A percentile compares a stretch with the other conserved stretches of the same genome.
Conservation (phyloP, 2,797 vertebrate genomes). For the Parauchenoglanis ngamensis region DNA sequence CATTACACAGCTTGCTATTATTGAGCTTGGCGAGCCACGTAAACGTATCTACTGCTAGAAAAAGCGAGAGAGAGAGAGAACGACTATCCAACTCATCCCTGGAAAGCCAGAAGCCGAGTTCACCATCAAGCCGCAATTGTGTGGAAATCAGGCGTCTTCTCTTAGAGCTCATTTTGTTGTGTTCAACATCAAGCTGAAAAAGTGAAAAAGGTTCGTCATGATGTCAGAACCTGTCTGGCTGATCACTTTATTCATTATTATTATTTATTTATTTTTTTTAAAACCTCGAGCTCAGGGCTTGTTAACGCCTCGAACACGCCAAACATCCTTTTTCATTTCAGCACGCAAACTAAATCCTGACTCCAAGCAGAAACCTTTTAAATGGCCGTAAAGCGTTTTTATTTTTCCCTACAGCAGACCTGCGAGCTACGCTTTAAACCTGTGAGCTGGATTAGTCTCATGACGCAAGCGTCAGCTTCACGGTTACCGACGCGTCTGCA, state of each 20-base stretch:
- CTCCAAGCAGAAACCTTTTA: not conserved
- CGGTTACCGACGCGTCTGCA: not conserved
- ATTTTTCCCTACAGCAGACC: not conserved
- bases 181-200: not conserved
- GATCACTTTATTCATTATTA: too few relatives aligned
- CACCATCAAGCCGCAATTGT: not conserved
- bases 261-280: not conserved
- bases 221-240: not conserved
- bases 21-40: not conserved
- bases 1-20: not conserved
- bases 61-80: too few relatives aligned
- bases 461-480: too few relatives aligned
- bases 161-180: not conserved
- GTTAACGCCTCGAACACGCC: not conserved
- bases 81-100: too few relatives aligned
- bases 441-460: not conserved
- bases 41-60: not conserved
- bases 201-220: not conserved
- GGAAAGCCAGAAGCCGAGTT: not conserved
- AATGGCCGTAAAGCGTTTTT: not conserved
- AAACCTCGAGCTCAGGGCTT: not conserved
- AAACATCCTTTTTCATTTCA: not conserved
- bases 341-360: too few relatives aligned
- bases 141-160: not conserved
- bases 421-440: not conserved